These are phyloP conservation scores for Drosophila takahashii DNA, from an alignment of 1,140 invertebrate species.

Conservation along the genomic window DNA sequence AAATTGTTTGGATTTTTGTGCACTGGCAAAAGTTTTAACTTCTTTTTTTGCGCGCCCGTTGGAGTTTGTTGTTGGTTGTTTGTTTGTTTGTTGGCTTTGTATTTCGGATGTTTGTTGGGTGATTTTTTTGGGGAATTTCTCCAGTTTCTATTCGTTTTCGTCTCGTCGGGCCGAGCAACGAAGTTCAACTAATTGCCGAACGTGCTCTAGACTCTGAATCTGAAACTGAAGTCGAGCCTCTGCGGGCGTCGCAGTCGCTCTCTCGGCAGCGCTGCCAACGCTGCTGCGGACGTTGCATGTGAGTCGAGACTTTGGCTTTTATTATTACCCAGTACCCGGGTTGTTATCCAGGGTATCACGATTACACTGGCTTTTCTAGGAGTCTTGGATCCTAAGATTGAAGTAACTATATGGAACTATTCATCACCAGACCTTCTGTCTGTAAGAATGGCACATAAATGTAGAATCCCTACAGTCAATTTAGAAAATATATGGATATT, in stretches of 20 bases:
- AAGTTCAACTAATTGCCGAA: constrained; percentile 78
- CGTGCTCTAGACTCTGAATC: constrained; percentile 51
- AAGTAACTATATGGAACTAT: too few species aligned
- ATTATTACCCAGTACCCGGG: constrained; percentile 33
- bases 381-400: too few species aligned
- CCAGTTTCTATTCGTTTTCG: constrained; percentile 42
- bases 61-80: constrained; percentile 19
- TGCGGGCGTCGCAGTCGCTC: constrained; percentile 27
- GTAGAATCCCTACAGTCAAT: too few species aligned
- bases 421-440: too few species aligned
- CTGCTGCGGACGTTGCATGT: constrained; percentile 56
- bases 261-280: constrained; percentile 42
- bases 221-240: constrained; percentile 40
- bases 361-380: background rate
- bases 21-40: constrained; percentile 24
- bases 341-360: constrained; percentile 21
- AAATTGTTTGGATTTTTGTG: constrained; percentile 42
- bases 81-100: constrained; percentile 6
- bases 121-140: constrained; percentile 39
- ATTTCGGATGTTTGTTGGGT: constrained; percentile 13
- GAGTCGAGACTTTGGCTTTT: constrained; percentile 52
- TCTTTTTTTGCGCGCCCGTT: constrained; percentile 43
- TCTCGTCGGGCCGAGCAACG: constrained; percentile 74
- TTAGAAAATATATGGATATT: too few species aligned
- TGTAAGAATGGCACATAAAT: too few species aligned